Evolutionary conservation across 2,888 invertebrate genomes (phyloP).

Genomic region (Furcula furcula): DNA sequence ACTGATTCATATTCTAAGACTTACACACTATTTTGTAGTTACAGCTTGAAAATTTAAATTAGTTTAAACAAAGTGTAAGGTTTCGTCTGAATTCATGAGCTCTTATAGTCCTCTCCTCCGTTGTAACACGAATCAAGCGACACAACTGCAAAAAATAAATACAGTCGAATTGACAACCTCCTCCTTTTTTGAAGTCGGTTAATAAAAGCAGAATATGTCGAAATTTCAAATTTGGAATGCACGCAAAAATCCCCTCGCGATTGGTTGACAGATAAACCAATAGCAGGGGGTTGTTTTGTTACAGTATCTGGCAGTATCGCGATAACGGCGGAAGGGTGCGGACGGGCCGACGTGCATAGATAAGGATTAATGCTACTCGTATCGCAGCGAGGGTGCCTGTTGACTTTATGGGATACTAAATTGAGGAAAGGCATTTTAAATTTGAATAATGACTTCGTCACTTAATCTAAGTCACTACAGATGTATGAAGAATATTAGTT

Average conservation of each 20-base stretch:
- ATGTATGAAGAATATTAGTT: not conserved
- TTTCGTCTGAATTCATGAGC: no score
- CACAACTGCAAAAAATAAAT: no score
- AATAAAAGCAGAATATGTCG: slow-evolving; percentile 9
- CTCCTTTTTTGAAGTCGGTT: no score
- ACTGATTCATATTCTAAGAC: no score
- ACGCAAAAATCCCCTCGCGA: slow-evolving; percentile 52
- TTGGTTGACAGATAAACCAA: slow-evolving; percentile 61
- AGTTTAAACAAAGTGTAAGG: no score
- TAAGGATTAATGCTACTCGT: slow-evolving; percentile 63
- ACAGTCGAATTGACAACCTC: no score
- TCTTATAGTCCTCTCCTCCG: no score
- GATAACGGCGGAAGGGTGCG: slow-evolving; percentile 68
- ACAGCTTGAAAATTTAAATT: no score
- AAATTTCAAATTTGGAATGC: slow-evolving; percentile 40
- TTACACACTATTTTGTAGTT: no score
- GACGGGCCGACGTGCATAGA: slow-evolving; percentile 63
- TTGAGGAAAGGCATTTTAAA: slow-evolving; percentile 45
- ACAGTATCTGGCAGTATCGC: slow-evolving; percentile 69
- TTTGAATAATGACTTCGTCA: slow-evolving; percentile 49
- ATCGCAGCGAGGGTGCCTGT: slow-evolving; percentile 48
- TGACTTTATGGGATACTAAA: slow-evolving; percentile 64
- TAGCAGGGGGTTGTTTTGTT: slow-evolving; percentile 63
- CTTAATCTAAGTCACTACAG: slow-evolving; percentile 21
- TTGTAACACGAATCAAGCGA: no score